Evolutionary conservation across 1,140 invertebrate genomes (phyloP).

Genomic region (Sarcophaga bullata): DNA sequence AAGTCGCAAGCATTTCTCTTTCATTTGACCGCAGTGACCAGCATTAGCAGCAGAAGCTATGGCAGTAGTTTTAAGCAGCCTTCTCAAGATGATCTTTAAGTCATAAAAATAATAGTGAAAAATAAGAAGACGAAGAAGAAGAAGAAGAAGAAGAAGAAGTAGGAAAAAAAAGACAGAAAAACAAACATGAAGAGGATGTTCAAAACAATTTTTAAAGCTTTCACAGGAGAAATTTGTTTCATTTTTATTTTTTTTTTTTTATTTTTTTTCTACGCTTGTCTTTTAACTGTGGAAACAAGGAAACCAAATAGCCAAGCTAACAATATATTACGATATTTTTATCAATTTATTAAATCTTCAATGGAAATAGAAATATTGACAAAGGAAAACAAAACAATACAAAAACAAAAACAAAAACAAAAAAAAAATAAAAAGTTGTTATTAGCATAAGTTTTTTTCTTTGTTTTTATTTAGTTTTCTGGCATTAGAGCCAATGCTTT

Average conservation of each 20-base stretch:
- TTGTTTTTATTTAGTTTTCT: background rate
- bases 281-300: background rate
- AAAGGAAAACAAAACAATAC: no score
- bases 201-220: background rate
- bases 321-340: constrained; percentile 37
- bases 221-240: constrained; percentile 28
- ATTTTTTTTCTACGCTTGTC: background rate
- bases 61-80: constrained; percentile 14
- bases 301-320: background rate
- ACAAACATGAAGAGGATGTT: constrained; percentile 20
- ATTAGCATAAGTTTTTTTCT: constrained; percentile 20
- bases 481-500: background rate
- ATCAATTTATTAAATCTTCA: constrained; percentile 34
- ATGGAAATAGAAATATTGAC: background rate
- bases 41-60: background rate
- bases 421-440: background rate
- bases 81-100: constrained; percentile 16
- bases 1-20: constrained; percentile 25
- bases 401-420: background rate
- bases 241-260: constrained; percentile 1
- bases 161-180: background rate
- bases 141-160: background rate
- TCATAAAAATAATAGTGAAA: background rate
- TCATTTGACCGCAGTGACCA: constrained; percentile 38
- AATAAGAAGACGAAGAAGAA: background rate